Evolutionary conservation across 2,888 invertebrate genomes (phyloP), one percentile per base, ranked within the genome.

Genomic region (Brassicogethes aeneus): DNA sequence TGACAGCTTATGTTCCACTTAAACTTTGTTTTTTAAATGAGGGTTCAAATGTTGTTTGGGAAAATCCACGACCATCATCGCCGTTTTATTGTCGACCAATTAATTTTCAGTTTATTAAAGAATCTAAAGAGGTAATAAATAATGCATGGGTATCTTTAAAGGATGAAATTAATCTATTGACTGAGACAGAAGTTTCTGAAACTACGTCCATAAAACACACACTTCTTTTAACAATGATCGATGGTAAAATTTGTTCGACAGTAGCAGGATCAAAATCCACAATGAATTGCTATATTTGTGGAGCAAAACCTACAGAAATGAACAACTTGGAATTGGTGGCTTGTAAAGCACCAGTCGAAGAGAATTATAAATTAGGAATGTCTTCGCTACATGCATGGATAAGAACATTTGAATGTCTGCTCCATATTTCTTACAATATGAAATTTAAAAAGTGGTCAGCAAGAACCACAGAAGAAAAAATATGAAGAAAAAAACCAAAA

Each of bases 371-470:
- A 41, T 51, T 44, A 30, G 51, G 52, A n/a, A 32, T 56, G 15
- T 54, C 51, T 2, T 36, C 47, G 17, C 40, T 55, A 23, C 55
- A 54, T 51, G 46, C 37, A 15, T 52, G 50, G 50, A 53, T 56
- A 29, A 44, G 54, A 13, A 46, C 46, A 14, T 51, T 55, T 42
- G 55, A 57, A 44, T 55, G 49, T 43, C 33, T 53, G 15, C 42
- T 56, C 15, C 50, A 55, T 39, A 29, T 55, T 34, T 39, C 49
- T 15, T 48, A 49, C 36, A 49, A 45, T 43, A 32, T 46, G n/a
- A 16, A n/a, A n/a, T n/a, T n/a, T n/a, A n/a, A n/a, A n/a, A n/a
- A n/a, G n/a, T n/a, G n/a, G n/a, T 15, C 41, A 49, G 17, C 38
- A 54, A 37, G 49, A 48, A 34, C 53, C 54, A 53, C 47, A 46